phyloP scores from a whole-genome alignment of 2,888 invertebrate genomes.

The Scelioninae gen. 1 region DNA sequence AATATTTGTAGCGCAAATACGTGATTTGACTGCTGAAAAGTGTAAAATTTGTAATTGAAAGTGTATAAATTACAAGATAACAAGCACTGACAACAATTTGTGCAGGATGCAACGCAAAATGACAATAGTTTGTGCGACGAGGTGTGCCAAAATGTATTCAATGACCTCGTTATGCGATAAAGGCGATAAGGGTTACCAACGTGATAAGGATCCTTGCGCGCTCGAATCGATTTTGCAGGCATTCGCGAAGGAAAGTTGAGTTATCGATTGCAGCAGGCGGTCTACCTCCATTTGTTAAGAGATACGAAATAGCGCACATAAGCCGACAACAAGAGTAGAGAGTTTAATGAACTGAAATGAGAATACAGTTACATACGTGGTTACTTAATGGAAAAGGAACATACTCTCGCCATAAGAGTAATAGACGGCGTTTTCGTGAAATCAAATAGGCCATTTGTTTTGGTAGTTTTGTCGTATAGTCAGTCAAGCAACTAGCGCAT shows the following conservation, averaged over 20 bases:
- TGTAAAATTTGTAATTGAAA: no score
- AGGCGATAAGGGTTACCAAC: conserved; percentile 58
- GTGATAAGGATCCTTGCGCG: conserved; percentile 63
- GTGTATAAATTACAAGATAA: neutral
- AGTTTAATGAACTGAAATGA: conserved; percentile 63
- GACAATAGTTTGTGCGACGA: conserved; percentile 2
- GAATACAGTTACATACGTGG: conserved; percentile 40
- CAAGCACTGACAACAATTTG: neutral
- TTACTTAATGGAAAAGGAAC: conserved; percentile 36
- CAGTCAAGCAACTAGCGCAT: conserved; percentile 12
- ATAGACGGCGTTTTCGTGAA: conserved; percentile 7
- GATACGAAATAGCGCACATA: conserved; percentile 31
- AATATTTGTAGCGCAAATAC: no score
- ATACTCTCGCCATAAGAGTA: neutral
- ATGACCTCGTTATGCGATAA: conserved; percentile 58
- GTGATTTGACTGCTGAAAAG: no score
- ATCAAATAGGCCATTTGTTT: conserved; percentile 24
- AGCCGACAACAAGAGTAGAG: conserved; percentile 24
- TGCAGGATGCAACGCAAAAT: conserved; percentile 2
- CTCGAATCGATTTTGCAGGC: conserved; percentile 57
- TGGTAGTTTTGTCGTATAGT: neutral
- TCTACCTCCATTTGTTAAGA: conserved; percentile 19
- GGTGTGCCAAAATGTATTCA: conserved; percentile 28
- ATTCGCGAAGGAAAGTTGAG: conserved; percentile 55
- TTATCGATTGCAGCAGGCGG: conserved; percentile 54